These are phyloP conservation scores for Neodiprion fabricii DNA, from an alignment of 1,140 invertebrate species.

Conservation along the genomic window DNA sequence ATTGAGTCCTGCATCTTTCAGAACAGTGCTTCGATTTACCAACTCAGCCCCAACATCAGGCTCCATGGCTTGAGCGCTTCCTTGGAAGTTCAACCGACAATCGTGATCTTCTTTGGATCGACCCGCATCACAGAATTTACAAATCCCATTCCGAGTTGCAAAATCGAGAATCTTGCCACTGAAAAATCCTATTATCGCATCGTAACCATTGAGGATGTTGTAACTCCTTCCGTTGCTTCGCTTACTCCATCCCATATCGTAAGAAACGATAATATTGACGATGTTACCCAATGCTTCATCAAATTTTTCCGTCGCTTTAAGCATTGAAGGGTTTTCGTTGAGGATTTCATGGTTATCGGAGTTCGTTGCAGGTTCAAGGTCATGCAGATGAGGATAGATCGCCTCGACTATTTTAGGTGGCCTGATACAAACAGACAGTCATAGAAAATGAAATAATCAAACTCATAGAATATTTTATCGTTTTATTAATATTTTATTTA, in stretches of 20 bases:
- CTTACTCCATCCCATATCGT: conserved; percentile 22
- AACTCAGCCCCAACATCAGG: conserved; percentile 19
- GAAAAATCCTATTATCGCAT: conserved; percentile 19
- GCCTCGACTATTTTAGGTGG: conserved; percentile 6
- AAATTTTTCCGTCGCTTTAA: background rate
- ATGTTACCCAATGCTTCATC: conserved; percentile 19
- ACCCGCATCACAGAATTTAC: conserved; percentile 12
- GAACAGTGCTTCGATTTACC: conserved; percentile 20
- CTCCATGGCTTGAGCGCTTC: conserved; percentile 25
- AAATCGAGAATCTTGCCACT: conserved; percentile 20
- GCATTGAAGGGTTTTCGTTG: background rate
- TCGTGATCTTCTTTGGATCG: conserved; percentile 14
- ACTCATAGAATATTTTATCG: conserved; percentile 11
- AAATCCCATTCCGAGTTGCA: background rate
- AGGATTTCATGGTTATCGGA: background rate
- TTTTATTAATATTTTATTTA: background rate
- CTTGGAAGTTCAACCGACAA: conserved; percentile 24
- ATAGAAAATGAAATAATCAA: conserved; percentile 18
- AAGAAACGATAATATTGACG: conserved; percentile 25
- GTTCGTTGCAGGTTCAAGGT: conserved; percentile 10
- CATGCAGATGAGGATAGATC: conserved; percentile 16
- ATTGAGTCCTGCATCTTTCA: conserved; percentile 15
- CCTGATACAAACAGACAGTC: conserved; percentile 10
- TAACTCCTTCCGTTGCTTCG: conserved; percentile 20
- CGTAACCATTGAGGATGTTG: conserved; percentile 23